A percentile compares a stretch with the other conserved stretches of the same genome.
These are phyloP conservation scores for Nymphicus hollandicus DNA, from an alignment of 2,113 vertebrate genomes.

Conservation along the genomic window DNA sequence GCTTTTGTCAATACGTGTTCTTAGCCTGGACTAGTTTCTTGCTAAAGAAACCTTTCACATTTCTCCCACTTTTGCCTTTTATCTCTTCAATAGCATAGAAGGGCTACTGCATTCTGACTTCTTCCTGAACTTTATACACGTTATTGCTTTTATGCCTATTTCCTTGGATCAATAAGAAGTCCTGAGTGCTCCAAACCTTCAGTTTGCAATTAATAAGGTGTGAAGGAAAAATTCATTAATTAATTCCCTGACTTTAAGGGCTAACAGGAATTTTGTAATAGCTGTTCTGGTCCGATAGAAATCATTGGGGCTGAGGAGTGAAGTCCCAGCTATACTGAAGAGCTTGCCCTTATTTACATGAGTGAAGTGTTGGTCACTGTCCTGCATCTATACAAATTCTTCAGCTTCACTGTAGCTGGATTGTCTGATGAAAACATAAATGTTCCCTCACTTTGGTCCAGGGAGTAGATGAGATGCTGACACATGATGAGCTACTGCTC, in stretches of 20 bases:
- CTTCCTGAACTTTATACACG: not conserved
- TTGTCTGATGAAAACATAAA: not conserved
- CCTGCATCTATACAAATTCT: not conserved
- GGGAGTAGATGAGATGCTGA: not conserved
- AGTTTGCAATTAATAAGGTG: not conserved
- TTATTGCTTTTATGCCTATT: slow-evolving; percentile 26
- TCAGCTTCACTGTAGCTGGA: not conserved
- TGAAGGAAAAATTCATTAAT: not conserved
- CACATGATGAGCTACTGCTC: not conserved
- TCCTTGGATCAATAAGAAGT: not conserved
- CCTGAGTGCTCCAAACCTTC: not conserved
- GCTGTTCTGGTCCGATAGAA: not conserved
- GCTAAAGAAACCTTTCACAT: slow-evolving; percentile 4
- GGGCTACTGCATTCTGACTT: slow-evolving; percentile 5
- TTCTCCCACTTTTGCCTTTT: slow-evolving; percentile 8
- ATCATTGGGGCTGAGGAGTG: not conserved
- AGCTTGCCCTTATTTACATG: not conserved
- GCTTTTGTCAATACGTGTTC: slow-evolving; percentile 37
- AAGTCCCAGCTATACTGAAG: not conserved
- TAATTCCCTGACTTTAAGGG: not conserved
- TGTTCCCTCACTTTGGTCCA: rapidly evolving
- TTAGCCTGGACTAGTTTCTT: slow-evolving; percentile 17
- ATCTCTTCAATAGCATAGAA: slow-evolving; percentile 38
- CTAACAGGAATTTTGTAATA: not conserved
- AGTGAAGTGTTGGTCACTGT: not conserved